Base-by-base conservation (phyloP, 2,797 vertebrate genomes). In the Myotis myotis region DNA sequence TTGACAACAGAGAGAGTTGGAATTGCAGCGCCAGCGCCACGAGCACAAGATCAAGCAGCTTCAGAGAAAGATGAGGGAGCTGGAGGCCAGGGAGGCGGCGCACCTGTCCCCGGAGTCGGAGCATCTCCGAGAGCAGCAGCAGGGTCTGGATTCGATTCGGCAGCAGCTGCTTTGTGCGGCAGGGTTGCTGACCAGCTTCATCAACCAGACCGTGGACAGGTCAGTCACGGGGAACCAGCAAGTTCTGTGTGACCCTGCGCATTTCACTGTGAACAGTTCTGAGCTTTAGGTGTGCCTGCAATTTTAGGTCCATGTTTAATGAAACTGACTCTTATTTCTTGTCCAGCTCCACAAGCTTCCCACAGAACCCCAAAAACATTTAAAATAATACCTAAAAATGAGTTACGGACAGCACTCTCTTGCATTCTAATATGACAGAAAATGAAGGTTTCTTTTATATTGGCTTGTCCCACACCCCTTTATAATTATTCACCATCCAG, bases 1-100 rank as follows among this genome's bases (percentile, higher is more conserved):
- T 76, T 47, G 38, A 41, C 23, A 64, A 95, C 91, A 99, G 99
- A 94, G 98, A 87, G 99, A 99, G 95, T 87, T 99, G 94, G 99
- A 99, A 97, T n/a, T 95, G 44, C 98, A 99, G 85, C 98, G 98
- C 85, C 98, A 99, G 92, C 98, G 98, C 60, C 99, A 99, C 84
- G 98, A 98, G 96, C 98, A 99, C 95, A 99, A 98, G 44, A 98
- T 99, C 94, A 97, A 98, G 97, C 98, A 99, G 93, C 98, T 99
- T 62, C 99, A 99, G 97, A 98, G 95, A 87, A 98, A 98, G 2
- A 96, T 99, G 71, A 86, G 98, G 16, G 97, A 98, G 30, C 97
- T 99, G 95, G 97, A 98, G 97, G 98, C 98, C 97, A 64, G 98
- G 98, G 98, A 97, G 87, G 94, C 97, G 89, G 78, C 94, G 97